Conservation (phyloP, 2,888 invertebrate genomes). For the Catocala sponsa region DNA sequence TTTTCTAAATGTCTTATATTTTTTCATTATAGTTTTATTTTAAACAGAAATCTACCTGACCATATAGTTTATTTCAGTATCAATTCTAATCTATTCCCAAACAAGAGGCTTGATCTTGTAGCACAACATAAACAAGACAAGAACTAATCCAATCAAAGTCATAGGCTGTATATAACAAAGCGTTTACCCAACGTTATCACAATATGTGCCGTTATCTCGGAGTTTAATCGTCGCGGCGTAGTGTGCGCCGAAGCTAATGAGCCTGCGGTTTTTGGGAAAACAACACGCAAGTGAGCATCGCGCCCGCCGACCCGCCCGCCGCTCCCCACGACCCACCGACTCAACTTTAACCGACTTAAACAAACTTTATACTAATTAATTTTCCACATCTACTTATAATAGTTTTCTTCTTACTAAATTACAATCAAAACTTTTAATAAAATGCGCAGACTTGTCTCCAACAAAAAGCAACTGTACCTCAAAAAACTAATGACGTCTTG, state of each 20-base stretch:
- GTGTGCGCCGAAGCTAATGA: conserved; percentile 85
- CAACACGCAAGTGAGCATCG: conserved; percentile 72
- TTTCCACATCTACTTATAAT: conserved; percentile 48
- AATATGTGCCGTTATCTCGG: conserved; percentile 74
- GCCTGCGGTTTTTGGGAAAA: conserved; percentile 82
- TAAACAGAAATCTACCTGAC: too few relatives aligned
- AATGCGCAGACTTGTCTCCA: conserved; percentile 22
- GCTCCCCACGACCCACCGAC: conserved; percentile 47
- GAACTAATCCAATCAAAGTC: conserved; percentile 70
- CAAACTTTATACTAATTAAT: conserved; percentile 80
- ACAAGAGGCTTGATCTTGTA: conserved; percentile 29
- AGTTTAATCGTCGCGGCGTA: conserved; percentile 80
- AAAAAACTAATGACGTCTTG: conserved; percentile 33
- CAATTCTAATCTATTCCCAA: conserved; percentile 15
- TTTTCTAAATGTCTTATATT: too few relatives aligned
- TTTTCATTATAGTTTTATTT: too few relatives aligned
- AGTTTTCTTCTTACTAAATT: conserved; percentile 23
- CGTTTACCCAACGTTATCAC: conserved; percentile 71
- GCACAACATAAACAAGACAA: conserved; percentile 62
- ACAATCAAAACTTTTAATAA: conserved; percentile 26
- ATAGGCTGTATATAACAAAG: conserved; percentile 59
- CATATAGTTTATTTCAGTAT: not conserved
- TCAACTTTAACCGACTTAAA: conserved; percentile 70
- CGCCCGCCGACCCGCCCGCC: conserved; percentile 51
- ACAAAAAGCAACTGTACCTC: conserved; percentile 31